Percentiles rank a stretch among this genome's conserved stretches.
These are phyloP conservation scores for Caenorhabditis zanzibari DNA, from an alignment of 2,888 invertebrate species.

Conservation along the genomic window DNA sequence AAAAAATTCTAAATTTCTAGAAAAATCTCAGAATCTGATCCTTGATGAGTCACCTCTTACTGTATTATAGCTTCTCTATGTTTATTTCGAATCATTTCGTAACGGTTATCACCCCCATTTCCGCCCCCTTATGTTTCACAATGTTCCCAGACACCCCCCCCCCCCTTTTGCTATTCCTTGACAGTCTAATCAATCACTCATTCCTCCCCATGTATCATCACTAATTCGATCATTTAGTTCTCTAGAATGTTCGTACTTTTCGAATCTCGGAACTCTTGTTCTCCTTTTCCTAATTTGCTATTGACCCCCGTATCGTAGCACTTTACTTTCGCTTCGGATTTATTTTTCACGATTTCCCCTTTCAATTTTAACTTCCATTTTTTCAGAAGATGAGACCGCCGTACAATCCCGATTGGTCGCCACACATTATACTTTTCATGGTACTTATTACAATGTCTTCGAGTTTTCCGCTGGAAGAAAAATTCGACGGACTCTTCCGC, in stretches of 20 bases:
- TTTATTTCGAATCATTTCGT: conserved; percentile 22
- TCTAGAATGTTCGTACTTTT: conserved; percentile 38
- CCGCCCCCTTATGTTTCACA: conserved; percentile 6
- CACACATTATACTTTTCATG: conserved; percentile 12
- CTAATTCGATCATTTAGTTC: conserved; percentile 52
- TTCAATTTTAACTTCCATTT: not conserved
- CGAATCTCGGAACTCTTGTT: conserved; percentile 31
- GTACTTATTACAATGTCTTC: not conserved
- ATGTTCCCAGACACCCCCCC: conserved; percentile 6
- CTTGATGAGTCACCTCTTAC: no score
- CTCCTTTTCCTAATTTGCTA: conserved; percentile 4
- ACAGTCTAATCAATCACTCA: conserved; percentile 56
- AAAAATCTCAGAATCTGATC: not conserved
- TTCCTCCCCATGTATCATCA: conserved; percentile 43
- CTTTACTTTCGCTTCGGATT: no score
- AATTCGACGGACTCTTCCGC: conserved; percentile 69
- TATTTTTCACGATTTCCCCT: not conserved
- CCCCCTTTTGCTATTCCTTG: conserved; percentile 36
- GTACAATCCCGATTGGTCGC: conserved; percentile 43
- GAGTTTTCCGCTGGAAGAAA: conserved; percentile 55
- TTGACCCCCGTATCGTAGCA: conserved; percentile 31
- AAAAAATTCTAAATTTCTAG: not conserved
- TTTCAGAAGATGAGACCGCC: conserved; percentile 47
- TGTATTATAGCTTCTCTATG: not conserved
- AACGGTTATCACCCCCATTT: conserved; percentile 14